Base-by-base conservation (phyloP, 1,140 invertebrate species). In the Antheraea mylitta region DNA sequence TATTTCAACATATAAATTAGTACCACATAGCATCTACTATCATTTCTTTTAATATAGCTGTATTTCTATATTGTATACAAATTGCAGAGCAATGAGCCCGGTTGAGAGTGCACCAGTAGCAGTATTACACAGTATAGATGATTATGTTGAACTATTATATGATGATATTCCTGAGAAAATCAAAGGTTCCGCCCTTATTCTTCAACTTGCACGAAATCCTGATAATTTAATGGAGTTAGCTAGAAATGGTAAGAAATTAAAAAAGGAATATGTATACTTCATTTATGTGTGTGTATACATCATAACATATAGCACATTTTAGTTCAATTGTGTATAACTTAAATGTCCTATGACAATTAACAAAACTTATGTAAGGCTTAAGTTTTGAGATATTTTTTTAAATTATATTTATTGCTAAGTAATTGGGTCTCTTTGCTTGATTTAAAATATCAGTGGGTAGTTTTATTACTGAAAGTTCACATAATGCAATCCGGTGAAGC, bases 111-210 rank as follows among this genome's bases (percentile, higher is more conserved):
- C 85, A 7, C 83, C 84, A 45, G 76, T 88, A 53, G 95, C 96
- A 62, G 94, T 95, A 30, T 96, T 97, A 65, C 96, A 97, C 77
- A 96, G 96, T 86, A 94, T 99, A 62, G 97, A 99, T 83, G 96
- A 96, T 77, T 99, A 99, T 90, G 96, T 99, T 59, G 99, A 99
- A 91, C 92, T 99, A 70, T 92, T 99, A 6, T 99, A 99, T 90
- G 99, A 99, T 92, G 98, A 98, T 75, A 95, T 98, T 77, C 94
- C 96, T 58, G 97, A 98, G 77, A 99, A 99, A 93, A 96, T 99
- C 30, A 96, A 97, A 90, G 98, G 97, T 38, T 98, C 98, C n/a
- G 95, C 96, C 16, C 93, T 98, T 64, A 97, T 99, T 72, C 93
- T 99, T 64, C 96, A 98, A 89, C 94, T 99, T 63, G 96, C 98